Base-by-base conservation (phyloP, 2,113 vertebrate species). In the Rhinoderma darwinii region DNA sequence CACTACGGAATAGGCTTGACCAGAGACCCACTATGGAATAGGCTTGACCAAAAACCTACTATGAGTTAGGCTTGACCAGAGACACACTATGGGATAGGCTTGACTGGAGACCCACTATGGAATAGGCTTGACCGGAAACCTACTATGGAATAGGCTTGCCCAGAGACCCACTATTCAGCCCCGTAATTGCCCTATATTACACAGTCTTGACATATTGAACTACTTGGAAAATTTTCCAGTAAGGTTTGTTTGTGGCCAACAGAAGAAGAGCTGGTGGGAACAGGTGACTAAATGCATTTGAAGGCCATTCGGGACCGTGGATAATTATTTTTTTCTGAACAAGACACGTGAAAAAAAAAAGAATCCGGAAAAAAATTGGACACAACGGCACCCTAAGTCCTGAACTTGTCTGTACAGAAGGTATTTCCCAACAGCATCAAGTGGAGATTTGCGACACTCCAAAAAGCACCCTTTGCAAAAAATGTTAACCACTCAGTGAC, bases 391-490 rank as follows among this genome's bases (percentile, higher is more conserved):
- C 47, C 84, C 78, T 63, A 56, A 39, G 43, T 39, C 70, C 20
- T 61, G 51, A 82, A 50, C 41, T 47, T 56, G 22, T 59, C 76
- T 50, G 74, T 14, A 32, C 5, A 81, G 44, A 25, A 72, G 56
- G 17, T 22, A 32, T 9, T 44, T 47, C 27, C 41, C 39, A 9
- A 35, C 74, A 37, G 68, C 30, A n/a, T 75, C 59, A 32, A 68
- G 59, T 50, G 75, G 79, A 32, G 44, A 77, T 35, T 56, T 75
- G 41, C 17, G 73, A 77, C n/a, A 39, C 22, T 54, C 63, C 59
- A 54, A 47, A 68, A 75, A 63, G 50, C 86, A 82, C 66, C 50
- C 20, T 54, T 66, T 78, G 59, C 43, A 79, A 79, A 68, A 61
- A 37, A 70, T 18, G 66, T 41, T 32, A 63, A 43, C 66, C 79